A percentile compares a stretch with the other conserved stretches of the same genome.
Conservation (phyloP, 2,888 invertebrate genomes). For the Smittia sp. region DNA sequence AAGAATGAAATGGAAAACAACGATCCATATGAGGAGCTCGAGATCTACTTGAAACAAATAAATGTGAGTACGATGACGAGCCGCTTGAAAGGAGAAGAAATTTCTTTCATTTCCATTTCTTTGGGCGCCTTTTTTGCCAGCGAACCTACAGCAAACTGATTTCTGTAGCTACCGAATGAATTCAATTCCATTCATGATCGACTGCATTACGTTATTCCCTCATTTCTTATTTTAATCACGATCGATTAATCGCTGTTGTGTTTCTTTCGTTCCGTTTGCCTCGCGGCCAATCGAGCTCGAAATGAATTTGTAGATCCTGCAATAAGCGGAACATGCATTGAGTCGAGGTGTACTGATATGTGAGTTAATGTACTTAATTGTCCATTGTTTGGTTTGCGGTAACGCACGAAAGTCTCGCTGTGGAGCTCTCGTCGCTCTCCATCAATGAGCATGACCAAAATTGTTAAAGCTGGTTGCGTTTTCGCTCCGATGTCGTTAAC, state of each 20-base stretch:
- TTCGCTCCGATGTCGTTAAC: slow-evolving; percentile 5
- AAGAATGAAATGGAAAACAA: slow-evolving; percentile 41
- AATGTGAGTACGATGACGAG: slow-evolving; percentile 34
- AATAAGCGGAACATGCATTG: slow-evolving; percentile 17
- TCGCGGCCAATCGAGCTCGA: not conserved
- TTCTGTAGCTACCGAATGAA: slow-evolving; percentile 27
- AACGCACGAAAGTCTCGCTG: slow-evolving; percentile 33
- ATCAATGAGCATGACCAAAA: slow-evolving; percentile 21
- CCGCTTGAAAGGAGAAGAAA: slow-evolving; percentile 12
- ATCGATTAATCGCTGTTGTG: slow-evolving; percentile 38
- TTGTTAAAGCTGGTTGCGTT: not conserved
- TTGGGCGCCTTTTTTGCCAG: slow-evolving; percentile 38
- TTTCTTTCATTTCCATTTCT: slow-evolving; percentile 28
- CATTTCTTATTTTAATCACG: slow-evolving; percentile 36
- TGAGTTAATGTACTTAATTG: slow-evolving; percentile 32
- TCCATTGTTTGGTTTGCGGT: slow-evolving; percentile 35
- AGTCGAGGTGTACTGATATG: slow-evolving; percentile 26
- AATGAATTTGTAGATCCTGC: slow-evolving; percentile 23
- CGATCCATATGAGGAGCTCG: slow-evolving; percentile 42
- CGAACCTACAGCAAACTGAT: slow-evolving; percentile 12
- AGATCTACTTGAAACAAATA: slow-evolving; percentile 40
- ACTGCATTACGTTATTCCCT: not conserved
- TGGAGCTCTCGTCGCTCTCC: not conserved
- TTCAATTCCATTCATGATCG: slow-evolving; percentile 10
- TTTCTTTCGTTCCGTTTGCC: not conserved